Base-by-base conservation (phyloP, 37 sponge, comb jelly and placozoan species). In the Sycon ciliatum region DNA sequence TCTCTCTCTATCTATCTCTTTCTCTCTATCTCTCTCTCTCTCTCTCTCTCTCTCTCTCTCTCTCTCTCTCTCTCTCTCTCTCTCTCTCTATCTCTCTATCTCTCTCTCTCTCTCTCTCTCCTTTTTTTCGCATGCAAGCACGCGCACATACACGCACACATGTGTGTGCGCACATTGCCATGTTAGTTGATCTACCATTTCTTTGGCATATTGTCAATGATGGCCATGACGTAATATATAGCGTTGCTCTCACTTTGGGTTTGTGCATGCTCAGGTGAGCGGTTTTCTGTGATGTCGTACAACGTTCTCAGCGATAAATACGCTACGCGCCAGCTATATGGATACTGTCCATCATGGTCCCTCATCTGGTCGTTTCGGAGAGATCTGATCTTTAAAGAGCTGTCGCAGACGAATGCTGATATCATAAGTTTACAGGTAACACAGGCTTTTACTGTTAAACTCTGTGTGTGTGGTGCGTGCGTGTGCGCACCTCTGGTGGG, bases 261-360 rank as follows among this genome's bases (percentile, higher is more conserved):
- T n/a, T n/a, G n/a, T n/a, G n/a, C n/a, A n/a, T n/a, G n/a, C n/a
- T n/a, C n/a, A n/a, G n/a, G n/a, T n/a, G n/a, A n/a, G n/a, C n/a
- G n/a, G n/a, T 56, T 54, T 23, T 6, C 56, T 71, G 57, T 71
- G 6, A 71, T 71, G 69, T 67, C 24, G 13, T 39, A 42, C 46
- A 67, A 57, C 55, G 56, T 71, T 31, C 80, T 94, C 33, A 84
- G 82, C 52, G 95, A 94, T 68, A 86, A 86, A 71, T 89, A 86
- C 34, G 95, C 90, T 39, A 89, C 87, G 0, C 56, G 95, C 36
- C 85, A 83, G 49, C 58, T 75, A 72, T 94, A 94, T 35, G 95
- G 95, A 26, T 94, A 94, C 85, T 94, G 95, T 74, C 95, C 95
- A 31, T 58, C 86, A 1, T 94, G 90, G 87, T 87, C 90, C 27